These are phyloP conservation scores for Gonatopus flavifemur DNA, from an alignment of 1,140 invertebrate species.

Conservation along the genomic window DNA sequence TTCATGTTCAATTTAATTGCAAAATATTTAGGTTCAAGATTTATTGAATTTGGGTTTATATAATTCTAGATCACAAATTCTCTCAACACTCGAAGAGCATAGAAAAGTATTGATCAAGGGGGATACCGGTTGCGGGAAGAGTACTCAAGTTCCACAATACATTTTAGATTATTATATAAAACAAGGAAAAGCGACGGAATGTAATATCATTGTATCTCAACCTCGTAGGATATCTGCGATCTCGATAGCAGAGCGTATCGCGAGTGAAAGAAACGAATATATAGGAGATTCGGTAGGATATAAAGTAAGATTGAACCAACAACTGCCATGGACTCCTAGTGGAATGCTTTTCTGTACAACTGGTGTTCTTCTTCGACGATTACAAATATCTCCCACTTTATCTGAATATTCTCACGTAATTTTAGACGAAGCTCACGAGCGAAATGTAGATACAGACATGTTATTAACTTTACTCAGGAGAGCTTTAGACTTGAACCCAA, in stretches of 20 bases:
- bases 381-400: slow-evolving; percentile 60
- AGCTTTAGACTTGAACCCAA: slow-evolving; percentile 53
- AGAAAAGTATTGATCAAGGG: slow-evolving; percentile 84
- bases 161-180: slow-evolving; percentile 74
- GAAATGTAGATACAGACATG: slow-evolving; percentile 68
- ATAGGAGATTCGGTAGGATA: slow-evolving; percentile 85
- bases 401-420: slow-evolving; percentile 68
- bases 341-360: slow-evolving; percentile 73
- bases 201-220: slow-evolving; percentile 86
- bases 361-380: slow-evolving; percentile 72
- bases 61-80: no score
- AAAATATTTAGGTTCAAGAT: no score
- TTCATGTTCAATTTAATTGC: no score
- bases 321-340: slow-evolving; percentile 41
- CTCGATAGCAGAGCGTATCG: slow-evolving; percentile 82
- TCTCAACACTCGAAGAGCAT: no score
- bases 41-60: no score
- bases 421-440: slow-evolving; percentile 78
- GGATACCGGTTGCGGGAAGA: slow-evolving; percentile 88
- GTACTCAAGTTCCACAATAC: slow-evolving; percentile 90
- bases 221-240: slow-evolving; percentile 89
- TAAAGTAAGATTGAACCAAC: slow-evolving; percentile 59
- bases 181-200: slow-evolving; percentile 46
- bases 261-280: slow-evolving; percentile 76
- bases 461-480: slow-evolving; percentile 61